Base-by-base conservation (phyloP, 2,888 invertebrate genomes). In the Sarcophaga variegata region DNA sequence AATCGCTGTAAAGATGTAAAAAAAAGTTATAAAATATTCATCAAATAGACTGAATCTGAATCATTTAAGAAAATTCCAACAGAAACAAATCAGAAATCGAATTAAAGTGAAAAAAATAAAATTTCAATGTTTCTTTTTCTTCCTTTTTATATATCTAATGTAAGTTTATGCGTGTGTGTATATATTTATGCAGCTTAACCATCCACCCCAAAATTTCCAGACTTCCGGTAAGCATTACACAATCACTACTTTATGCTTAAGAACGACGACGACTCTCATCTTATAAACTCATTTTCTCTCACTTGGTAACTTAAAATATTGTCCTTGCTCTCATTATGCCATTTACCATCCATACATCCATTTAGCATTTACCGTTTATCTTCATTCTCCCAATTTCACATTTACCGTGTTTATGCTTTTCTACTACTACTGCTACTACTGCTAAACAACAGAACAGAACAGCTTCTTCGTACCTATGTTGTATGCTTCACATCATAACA, bases 251-350 rank as follows among this genome's bases (percentile, higher is more conserved):
- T 63, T 45, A 69, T 54, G 1, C 11, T 22, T 71, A 66, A 71
- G 62, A 14, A 25, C 49, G 69, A 64, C 62, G 12, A 25, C 49
- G 69, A 66, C 66, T 82, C 75, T 72, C 80, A 79, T 67, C 71
- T 81, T 76, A 75, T 75, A 64, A 70, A 74, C 71, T 75, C 45
- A 66, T 76, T 37, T 66, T 72, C 80, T 86, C 86, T 81, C 77
- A 80, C 74, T 71, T 37, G 17, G 60, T 45, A 70, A 81, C 76
- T 62, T 76, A 20, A 83, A 77, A 81, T 22, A 22, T 83, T 86
- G 86, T 81, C 86, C 86, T 86, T 86, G 86, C 83, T 86, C 86
- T 83, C 77, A 86, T 81, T 86, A 82, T 69, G 76, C 12, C 72
- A 86, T 80, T 63, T 79, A 71, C 62, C 70, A 62, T 79, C 70